These are phyloP conservation scores for Danaus plexippus DNA, from an alignment of 1,140 invertebrate species.

Conservation along the genomic window DNA sequence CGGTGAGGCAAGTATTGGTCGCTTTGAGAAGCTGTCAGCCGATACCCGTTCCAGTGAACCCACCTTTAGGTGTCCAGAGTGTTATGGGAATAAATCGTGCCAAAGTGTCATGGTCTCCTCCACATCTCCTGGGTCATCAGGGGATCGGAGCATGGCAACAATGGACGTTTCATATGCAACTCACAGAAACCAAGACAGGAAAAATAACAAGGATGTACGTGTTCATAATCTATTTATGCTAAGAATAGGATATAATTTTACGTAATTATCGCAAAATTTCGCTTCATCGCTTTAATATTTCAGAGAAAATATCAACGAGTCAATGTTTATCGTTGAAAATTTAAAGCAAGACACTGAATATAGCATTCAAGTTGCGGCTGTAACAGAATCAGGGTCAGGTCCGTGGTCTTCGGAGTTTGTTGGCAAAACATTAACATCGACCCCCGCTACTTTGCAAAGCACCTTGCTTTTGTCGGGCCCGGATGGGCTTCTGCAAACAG, in stretches of 20 bases:
- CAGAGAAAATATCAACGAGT: conserved; percentile 74
- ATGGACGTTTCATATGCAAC: conserved; percentile 87
- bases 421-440: conserved; percentile 75
- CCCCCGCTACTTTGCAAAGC: conserved; percentile 66
- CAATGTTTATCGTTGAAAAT: conserved; percentile 76
- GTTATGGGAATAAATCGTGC: conserved; percentile 82
- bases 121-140: conserved; percentile 82
- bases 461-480: conserved; percentile 81
- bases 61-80: conserved; percentile 83
- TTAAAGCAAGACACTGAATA: conserved; percentile 84
- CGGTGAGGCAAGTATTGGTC: conserved; percentile 72
- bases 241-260: too few relatives aligned
- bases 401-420: conserved; percentile 85
- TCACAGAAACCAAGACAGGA: conserved; percentile 72
- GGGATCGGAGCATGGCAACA: conserved; percentile 87
- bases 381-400: conserved; percentile 80
- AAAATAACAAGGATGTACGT: conserved; percentile 48
- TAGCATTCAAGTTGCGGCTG: conserved; percentile 82
- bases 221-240: conserved; percentile 4
- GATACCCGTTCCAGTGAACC: conserved; percentile 82
- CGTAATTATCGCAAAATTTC: too few relatives aligned
- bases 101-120: conserved; percentile 84
- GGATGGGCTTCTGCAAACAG: conserved; percentile 79
- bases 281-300: conserved; percentile 14
- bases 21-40: conserved; percentile 80